A percentile compares a stretch with the other conserved stretches of the same genome.
Conservation (phyloP, 2,888 invertebrate genomes). For the Euproctis similis region DNA sequence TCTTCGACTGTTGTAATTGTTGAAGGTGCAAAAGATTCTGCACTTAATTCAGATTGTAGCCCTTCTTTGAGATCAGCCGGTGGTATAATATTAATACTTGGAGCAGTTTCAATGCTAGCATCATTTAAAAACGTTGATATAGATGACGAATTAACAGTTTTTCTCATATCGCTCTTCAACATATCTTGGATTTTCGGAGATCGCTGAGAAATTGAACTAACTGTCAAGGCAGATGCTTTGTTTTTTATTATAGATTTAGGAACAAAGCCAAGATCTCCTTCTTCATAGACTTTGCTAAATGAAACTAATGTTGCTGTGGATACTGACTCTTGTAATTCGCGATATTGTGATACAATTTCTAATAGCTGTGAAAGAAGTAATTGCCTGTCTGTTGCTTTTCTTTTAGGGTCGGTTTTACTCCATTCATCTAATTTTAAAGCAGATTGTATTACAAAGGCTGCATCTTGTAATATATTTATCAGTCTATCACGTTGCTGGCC, state of each 20-base stretch:
- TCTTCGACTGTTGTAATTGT: conserved; percentile 1
- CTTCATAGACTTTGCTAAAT: conserved; percentile 72
- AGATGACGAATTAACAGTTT: conserved; percentile 14
- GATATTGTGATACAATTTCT: conserved; percentile 62
- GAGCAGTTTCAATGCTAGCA: conserved; percentile 15
- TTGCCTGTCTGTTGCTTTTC: conserved; percentile 62
- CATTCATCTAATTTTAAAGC: conserved; percentile 71
- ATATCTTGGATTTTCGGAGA: conserved; percentile 20
- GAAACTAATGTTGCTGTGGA: conserved; percentile 66
- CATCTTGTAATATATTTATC: conserved; percentile 75
- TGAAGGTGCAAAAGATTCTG: conserved; percentile 10
- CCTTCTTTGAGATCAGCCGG: not conserved
- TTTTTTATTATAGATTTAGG: conserved; percentile 60
- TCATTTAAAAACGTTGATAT: conserved; percentile 3
- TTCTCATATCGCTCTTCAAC: conserved; percentile 20
- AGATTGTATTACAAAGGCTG: conserved; percentile 76
- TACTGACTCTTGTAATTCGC: conserved; percentile 51
- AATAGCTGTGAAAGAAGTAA: conserved; percentile 74
- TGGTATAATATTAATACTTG: conserved; percentile 15
- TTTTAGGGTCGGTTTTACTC: conserved; percentile 41
- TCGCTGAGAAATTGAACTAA: not conserved
- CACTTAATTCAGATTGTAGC: conserved; percentile 5
- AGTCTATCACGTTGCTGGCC: conserved; percentile 74
- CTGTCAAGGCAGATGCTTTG: conserved; percentile 25
- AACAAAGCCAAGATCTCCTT: conserved; percentile 81